These are phyloP conservation scores for Amblyraja radiata DNA, from an alignment of 2,797 vertebrate species.

Conservation along the genomic window DNA sequence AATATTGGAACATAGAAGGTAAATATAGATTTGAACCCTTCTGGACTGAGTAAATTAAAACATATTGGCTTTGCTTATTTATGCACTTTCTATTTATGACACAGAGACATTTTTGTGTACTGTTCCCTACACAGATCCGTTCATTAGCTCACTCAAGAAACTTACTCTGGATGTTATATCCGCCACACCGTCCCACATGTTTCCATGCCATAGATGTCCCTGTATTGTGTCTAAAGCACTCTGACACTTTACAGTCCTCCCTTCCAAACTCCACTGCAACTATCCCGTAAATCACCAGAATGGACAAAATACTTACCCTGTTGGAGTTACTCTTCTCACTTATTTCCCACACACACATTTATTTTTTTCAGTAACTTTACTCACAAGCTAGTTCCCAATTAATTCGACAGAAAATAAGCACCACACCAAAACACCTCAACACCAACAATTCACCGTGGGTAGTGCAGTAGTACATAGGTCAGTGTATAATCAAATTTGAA, in stretches of 20 bases:
- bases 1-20: background rate
- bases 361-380: background rate
- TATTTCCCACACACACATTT: background rate
- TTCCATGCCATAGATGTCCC: too few relatives aligned
- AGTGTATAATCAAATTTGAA: constrained; percentile 1
- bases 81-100: background rate
- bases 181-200: background rate
- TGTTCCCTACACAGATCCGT: background rate
- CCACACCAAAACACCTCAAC: background rate
- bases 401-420: background rate
- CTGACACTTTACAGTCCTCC: background rate
- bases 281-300: background rate
- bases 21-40: constrained; percentile 6
- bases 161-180: background rate
- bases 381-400: background rate
- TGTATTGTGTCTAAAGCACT: background rate
- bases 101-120: background rate
- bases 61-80: background rate
- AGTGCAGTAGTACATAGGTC: background rate
- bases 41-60: background rate
- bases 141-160: background rate
- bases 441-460: background rate
- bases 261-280: background rate
- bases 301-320: background rate
- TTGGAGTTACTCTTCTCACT: background rate